Conservation (phyloP, 2,113 vertebrate genomes). For the Nematolebias whitei region DNA sequence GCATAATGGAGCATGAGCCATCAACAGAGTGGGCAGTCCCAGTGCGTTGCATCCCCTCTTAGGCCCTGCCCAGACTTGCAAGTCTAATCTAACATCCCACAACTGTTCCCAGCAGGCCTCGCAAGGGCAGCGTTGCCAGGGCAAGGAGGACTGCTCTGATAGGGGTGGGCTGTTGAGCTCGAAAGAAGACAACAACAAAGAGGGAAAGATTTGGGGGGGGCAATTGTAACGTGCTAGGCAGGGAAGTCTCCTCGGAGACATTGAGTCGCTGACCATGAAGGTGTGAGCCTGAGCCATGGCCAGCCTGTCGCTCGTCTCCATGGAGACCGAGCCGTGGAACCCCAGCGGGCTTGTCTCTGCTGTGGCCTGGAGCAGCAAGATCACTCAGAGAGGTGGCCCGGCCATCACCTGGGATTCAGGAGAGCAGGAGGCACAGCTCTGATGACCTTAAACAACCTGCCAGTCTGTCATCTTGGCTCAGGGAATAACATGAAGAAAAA, state of each 20-base stretch:
- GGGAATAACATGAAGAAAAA: conserved; percentile 53
- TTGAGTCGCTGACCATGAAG: conserved; percentile 85
- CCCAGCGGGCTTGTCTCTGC: conserved; percentile 78
- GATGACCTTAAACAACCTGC: conserved; percentile 76
- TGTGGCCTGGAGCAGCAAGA: conserved; percentile 65
- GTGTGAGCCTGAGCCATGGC: conserved; percentile 82
- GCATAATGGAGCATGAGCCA: conserved; percentile 74
- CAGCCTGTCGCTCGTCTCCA: conserved; percentile 74
- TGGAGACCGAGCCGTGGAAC: conserved; percentile 79
- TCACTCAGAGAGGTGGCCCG: conserved; percentile 65
- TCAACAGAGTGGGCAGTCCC: conserved; percentile 76
- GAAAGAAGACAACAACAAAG: conserved; percentile 70
- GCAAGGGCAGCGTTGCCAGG: conserved; percentile 81
- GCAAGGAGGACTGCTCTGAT: conserved; percentile 77
- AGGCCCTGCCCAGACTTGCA: conserved; percentile 80
- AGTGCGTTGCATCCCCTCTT: conserved; percentile 59
- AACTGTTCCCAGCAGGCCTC: conserved; percentile 84
- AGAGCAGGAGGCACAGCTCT: conserved; percentile 61
- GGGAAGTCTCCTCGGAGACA: conserved; percentile 74
- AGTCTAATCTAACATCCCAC: conserved; percentile 80
- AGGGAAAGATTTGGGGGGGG: conserved; percentile 35
- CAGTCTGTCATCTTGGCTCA: conserved; percentile 73
- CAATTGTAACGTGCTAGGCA: conserved; percentile 44
- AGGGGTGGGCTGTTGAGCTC: conserved; percentile 57
- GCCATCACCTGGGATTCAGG: conserved; percentile 71